These are phyloP conservation scores for Drosophila phalerata DNA, from an alignment of 2,888 invertebrate species.

Conservation along the genomic window DNA sequence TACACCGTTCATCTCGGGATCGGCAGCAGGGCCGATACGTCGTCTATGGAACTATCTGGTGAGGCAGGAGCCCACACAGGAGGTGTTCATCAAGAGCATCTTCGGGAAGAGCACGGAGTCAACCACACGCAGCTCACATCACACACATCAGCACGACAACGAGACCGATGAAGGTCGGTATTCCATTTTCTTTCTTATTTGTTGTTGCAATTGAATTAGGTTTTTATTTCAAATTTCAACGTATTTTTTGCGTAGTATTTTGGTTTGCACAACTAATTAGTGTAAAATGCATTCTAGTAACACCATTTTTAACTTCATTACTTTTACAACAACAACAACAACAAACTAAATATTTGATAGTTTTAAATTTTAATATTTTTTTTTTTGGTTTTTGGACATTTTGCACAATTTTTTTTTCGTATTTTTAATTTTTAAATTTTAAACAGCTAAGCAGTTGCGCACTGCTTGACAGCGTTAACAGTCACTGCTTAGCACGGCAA, in stretches of 20 bases:
- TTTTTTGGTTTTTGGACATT: slow-evolving; percentile 15
- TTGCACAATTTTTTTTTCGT: background rate
- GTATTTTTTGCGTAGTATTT: background rate
- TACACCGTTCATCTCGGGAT: slow-evolving; percentile 94
- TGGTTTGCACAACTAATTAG: slow-evolving; percentile 10
- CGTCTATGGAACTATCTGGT: slow-evolving; percentile 97
- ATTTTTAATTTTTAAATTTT: background rate
- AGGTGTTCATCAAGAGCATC: slow-evolving; percentile 97
- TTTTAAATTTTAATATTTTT: background rate
- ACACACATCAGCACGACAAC: slow-evolving; percentile 68
- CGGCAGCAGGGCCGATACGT: slow-evolving; percentile 90
- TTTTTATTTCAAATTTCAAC: background rate
- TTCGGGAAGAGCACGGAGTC: slow-evolving; percentile 91
- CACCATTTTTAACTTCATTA: slow-evolving; percentile 6
- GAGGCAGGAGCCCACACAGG: slow-evolving; percentile 96
- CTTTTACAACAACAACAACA: slow-evolving; percentile 16
- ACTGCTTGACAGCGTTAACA: slow-evolving; percentile 1
- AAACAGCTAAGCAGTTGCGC: background rate
- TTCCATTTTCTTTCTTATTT: slow-evolving; percentile 34
- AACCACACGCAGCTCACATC: slow-evolving; percentile 58
- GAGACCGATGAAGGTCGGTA: slow-evolving; percentile 83
- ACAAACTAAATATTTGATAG: background rate
- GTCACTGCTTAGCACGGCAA: background rate
- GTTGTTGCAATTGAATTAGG: slow-evolving; percentile 42
- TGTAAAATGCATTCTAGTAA: slow-evolving; percentile 6